A percentile compares a stretch with the other conserved stretches of the same genome.
Evolutionary conservation across 2,888 invertebrate genomes (phyloP).

Genomic region (Cheilosia scutellata): DNA sequence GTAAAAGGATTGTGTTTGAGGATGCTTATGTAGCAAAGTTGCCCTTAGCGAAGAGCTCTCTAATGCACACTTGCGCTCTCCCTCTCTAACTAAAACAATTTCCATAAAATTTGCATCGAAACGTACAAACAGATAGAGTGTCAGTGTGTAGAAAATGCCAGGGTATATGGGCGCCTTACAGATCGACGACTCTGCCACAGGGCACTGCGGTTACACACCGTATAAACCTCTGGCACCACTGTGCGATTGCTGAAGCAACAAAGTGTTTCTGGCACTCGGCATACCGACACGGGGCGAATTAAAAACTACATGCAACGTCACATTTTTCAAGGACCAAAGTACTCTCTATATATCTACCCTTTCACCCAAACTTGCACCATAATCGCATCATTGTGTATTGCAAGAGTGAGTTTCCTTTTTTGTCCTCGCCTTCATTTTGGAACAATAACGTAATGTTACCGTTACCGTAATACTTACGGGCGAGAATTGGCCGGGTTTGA

Average conservation of each 20-base stretch:
- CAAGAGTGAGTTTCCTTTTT: conserved; percentile 7
- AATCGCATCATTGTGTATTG: conserved; percentile 69
- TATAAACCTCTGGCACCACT: conserved; percentile 42
- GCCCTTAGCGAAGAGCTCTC: conserved; percentile 44
- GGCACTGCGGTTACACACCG: conserved; percentile 51
- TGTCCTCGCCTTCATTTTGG: conserved; percentile 25
- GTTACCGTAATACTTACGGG: conserved; percentile 7
- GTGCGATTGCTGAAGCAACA: conserved; percentile 61
- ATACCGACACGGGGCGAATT: conserved; percentile 32
- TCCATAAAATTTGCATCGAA: conserved; percentile 72
- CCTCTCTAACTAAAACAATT: conserved; percentile 66
- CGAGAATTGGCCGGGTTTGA: conserved; percentile 1
- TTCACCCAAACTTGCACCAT: conserved; percentile 51
- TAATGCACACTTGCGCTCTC: conserved; percentile 54
- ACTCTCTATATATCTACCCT: background rate
- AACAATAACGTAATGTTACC: conserved; percentile 39
- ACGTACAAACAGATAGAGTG: conserved; percentile 37
- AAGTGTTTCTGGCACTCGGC: conserved; percentile 50
- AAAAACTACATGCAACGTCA: conserved; percentile 19
- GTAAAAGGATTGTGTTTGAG: conserved; percentile 42
- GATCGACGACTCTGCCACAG: conserved; percentile 38
- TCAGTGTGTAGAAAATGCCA: background rate
- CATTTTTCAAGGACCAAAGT: conserved; percentile 35
- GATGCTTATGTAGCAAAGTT: conserved; percentile 60
- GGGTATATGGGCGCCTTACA: conserved; percentile 3